Percentiles rank a stretch among this genome's conserved stretches.
Evolutionary conservation across 2,888 invertebrate species (phyloP).

Genomic region (Chrysolina haemoptera): DNA sequence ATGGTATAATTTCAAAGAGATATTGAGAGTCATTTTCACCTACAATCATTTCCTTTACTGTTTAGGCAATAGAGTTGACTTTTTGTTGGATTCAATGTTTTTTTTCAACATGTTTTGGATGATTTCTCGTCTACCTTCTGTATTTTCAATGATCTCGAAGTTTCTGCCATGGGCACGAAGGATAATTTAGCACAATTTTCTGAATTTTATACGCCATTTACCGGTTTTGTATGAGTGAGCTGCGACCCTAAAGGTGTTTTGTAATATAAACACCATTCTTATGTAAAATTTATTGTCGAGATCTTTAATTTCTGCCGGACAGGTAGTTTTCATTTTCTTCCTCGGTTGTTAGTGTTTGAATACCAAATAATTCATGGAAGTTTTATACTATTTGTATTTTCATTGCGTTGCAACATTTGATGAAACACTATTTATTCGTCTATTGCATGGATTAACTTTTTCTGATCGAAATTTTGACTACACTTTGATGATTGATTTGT

Average conservation of each 20-base stretch:
- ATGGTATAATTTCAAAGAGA: no score
- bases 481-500: no score
- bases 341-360: background rate
- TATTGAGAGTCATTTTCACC: no score
- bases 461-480: no score
- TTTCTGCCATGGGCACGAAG: slow-evolving; percentile 7
- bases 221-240: slow-evolving; percentile 21
- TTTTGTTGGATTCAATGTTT: background rate
- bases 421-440: no score
- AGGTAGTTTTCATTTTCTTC: background rate
- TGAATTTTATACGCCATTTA: slow-evolving; percentile 18
- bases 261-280: slow-evolving; percentile 19
- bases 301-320: background rate
- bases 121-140: background rate
- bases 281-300: background rate
- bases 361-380: no score
- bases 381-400: no score
- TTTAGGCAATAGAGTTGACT: background rate
- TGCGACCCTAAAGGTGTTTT: background rate
- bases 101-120: no score
- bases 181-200: slow-evolving; percentile 14
- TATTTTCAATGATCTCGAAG: slow-evolving; percentile 12
- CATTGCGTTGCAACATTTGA: no score
- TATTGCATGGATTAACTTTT: no score
- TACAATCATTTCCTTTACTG: no score